Base-by-base conservation (phyloP, 2,888 invertebrate genomes). In the Synanthedon myopaeformis region DNA sequence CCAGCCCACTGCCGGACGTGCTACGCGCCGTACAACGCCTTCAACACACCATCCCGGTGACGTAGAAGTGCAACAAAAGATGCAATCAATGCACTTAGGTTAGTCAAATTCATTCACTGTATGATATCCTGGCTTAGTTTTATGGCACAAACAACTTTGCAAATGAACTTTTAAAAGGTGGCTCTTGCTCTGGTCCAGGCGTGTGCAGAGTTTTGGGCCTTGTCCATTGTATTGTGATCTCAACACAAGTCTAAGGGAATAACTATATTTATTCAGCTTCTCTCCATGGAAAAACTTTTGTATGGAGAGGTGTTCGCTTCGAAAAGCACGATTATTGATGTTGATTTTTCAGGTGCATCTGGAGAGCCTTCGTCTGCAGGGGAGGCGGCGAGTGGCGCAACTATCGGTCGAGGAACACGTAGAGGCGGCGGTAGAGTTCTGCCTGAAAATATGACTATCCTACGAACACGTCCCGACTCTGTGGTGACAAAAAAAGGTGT, bases 371-470 rank as follows among this genome's bases (percentile, higher is more conserved):
- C 13, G 11, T 56, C 58, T 28, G 72, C 62, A 0, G 79, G 77
- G 3, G 86, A 79, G 3, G 68, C 74, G 3, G 68, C 74, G 3
- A 70, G 67, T 1, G 59, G 67, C 1, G 58, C 57, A 0, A 61
- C 74, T 0, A 64, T 72, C 0, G 89, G 89, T 0, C 83, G 91
- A 35, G 91, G 91, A 0, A 84, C 84, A 0, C 79, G 89, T 6
- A 81, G 91, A 11, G 91, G 91, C 0, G 82, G 89, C 0, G 85
- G 90, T 3, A 62, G 81, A 0, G 63, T 89, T 0, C 67, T 83
- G 2, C 72, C 84, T 0, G 89, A 89, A 28, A 70, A 81, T 12
- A 65, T 75, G 23, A 67, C 66, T 0, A 61, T 90, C 0, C 61
- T 84, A 3, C 89, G 77, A 19, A 88, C 88, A 3, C 72, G 80